Evolutionary conservation across 1,140 invertebrate genomes (phyloP), one percentile per base, ranked within the genome.

Genomic region (Orius insidiosus): DNA sequence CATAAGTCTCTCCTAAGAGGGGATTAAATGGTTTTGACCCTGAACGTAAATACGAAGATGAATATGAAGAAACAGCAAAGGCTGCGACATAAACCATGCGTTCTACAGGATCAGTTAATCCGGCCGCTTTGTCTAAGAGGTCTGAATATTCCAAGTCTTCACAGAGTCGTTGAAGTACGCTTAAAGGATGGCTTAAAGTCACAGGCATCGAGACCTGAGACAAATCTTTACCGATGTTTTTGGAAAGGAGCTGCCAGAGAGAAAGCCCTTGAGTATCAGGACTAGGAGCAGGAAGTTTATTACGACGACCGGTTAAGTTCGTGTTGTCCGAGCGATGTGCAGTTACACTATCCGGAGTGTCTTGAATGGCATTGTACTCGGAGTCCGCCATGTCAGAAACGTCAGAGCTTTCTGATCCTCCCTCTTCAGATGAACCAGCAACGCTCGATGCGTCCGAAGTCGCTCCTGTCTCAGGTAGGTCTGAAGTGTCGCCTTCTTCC

Each of bases 11-110:
- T 2, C 80, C 83, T 14, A 88, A 66, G 34, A 89, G 59, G 19
- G 85, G 85, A 68, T 89, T 89, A 66, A 90, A 89, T 1, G 85
- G 85, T 60, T 90, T 89, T 56, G 79, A 81, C 13, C 82, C 80
- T 13, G 84, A 77, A 39, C 84, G 64, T 54, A 79, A 79, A 55
- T 75, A 80, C 15, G 79, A 75, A 3, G 80, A 76, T 1, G 79
- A 78, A 59, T 85, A 82, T n/a, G 76, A 71, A 16, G 80, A 82
- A 0, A 89, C 80, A 7, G 84, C 84, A 68, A 88, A 89, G 8
- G 85, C 84, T 3, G 79, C 76, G 2, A 87, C 67, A 49, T 78
- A 71, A 1, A 78, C 73, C 72, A 85, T 76, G 46, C 82, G 64
- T 55, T 85, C 78, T 41, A 74, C 67, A 0, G 74, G 70, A 57